Evolutionary conservation across 2,888 invertebrate species (phyloP).

Genomic region (Coremacera marginata): DNA sequence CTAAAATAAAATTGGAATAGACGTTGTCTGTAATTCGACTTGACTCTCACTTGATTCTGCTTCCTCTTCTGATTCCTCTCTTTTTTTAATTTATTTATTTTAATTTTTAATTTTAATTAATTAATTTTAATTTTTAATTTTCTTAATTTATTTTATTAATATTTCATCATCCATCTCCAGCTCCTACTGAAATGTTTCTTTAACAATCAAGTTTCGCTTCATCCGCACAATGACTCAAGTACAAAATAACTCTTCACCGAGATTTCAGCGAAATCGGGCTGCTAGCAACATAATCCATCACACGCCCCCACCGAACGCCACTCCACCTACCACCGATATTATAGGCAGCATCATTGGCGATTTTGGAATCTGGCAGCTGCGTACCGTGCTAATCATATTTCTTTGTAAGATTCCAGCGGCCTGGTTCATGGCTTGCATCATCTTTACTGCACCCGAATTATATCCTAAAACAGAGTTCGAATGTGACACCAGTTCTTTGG

Average conservation of each 20-base stretch:
- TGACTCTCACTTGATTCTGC: too few species aligned
- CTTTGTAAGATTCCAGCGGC: constrained; percentile 70
- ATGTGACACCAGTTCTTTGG: constrained; percentile 54
- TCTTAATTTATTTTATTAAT: background rate
- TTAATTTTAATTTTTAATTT: too few species aligned
- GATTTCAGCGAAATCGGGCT: background rate
- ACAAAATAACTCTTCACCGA: background rate
- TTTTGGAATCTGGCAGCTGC: constrained; percentile 69
- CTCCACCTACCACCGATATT: constrained; percentile 53
- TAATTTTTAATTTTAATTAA: too few species aligned
- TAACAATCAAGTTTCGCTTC: background rate
- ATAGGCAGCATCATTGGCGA: constrained; percentile 66
- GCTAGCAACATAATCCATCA: background rate
- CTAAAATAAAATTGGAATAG: too few species aligned
- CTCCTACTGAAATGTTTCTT: background rate
- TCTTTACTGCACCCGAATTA: constrained; percentile 69
- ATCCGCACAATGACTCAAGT: constrained; percentile 12
- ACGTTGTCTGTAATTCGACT: too few species aligned
- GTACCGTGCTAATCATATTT: constrained; percentile 68
- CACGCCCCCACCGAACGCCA: background rate
- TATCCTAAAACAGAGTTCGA: constrained; percentile 59
- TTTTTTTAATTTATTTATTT: too few species aligned
- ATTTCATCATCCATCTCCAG: background rate
- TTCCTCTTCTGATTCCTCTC: too few species aligned
- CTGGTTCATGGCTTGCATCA: constrained; percentile 71